phyloP scores from a whole-genome alignment of 2,797 vertebrate genomes.

The Amblyopsis hoosieri region DNA sequence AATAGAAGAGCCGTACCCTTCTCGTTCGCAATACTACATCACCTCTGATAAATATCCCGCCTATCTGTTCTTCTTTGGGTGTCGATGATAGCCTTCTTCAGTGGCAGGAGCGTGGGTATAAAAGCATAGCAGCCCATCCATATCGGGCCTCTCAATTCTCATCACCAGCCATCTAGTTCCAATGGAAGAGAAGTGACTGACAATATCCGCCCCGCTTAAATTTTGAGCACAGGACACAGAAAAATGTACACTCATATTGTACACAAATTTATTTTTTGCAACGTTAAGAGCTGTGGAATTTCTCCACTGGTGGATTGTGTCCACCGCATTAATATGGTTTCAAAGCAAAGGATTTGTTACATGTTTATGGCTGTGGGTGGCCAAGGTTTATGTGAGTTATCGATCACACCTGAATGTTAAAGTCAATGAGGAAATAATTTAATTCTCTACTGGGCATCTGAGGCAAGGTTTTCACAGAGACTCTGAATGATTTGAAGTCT shows the following conservation, averaged over 20 bases:
- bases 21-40: conserved; percentile 56
- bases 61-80: conserved; percentile 68
- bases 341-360: conserved; percentile 22
- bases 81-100: conserved; percentile 49
- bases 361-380: conserved; percentile 16
- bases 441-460: too few species aligned
- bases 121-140: conserved; percentile 65
- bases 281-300: not conserved
- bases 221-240: not conserved
- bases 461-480: too few species aligned
- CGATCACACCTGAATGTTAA: not conserved
- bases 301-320: conserved; percentile 1
- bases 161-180: conserved; percentile 52
- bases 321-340: not conserved
- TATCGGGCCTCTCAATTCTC: conserved; percentile 71
- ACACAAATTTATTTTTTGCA: not conserved
- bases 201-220: conserved; percentile 33
- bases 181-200: conserved; percentile 40
- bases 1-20: conserved; percentile 53
- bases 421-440: too few species aligned
- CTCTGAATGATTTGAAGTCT: too few species aligned
- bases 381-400: conserved; percentile 28
- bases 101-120: conserved; percentile 20
- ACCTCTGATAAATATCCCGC: conserved; percentile 74
- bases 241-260: not conserved